Evolutionary conservation across 2,888 invertebrate species (phyloP), one percentile per base, ranked within the genome.

Genomic region (Baronia brevicornis): DNA sequence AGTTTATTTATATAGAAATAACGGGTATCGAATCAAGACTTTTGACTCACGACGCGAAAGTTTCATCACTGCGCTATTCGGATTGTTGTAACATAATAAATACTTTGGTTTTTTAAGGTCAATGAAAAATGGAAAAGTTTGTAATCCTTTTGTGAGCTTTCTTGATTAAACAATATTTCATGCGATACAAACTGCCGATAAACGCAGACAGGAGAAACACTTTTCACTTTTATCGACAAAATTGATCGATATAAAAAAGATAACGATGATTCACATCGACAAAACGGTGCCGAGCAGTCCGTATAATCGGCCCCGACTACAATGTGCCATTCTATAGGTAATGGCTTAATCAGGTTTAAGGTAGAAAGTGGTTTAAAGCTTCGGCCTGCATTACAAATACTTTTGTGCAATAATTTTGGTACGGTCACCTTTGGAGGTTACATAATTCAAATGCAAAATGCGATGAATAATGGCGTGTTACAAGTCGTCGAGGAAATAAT

Each of bases 191-290:
- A 42, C 20, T 18, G 31, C 22, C 9, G 12, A 7, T 33, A 42
- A 46, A 53, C 53, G 45, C 56, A 58, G 53, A n/a, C n/a, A n/a
- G n/a, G n/a, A n/a, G n/a, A n/a, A 62, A 64, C 62, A 55, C 54
- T 62, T 65, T 67, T 64, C 61, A 63, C 58, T 60, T 60, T 66
- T 64, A 75, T 74, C 77, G 72, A 73, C 68, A 64, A 61, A 59
- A 64, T 60, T 50, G 49, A 59, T 64, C 60, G 60, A 67, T 63
- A 55, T 51, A 45, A 46, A 45, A 43, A 34, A 51, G 58, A 65
- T 64, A 54, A 51, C 51, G 54, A 60, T 66, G 67, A 70, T 62
- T 65, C 66, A 66, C 64, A 63, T 51, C 49, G 65, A 66, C 58
- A 56, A 50, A 48, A 58, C 61, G 58, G 53, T 45, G 44, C 44